These are phyloP conservation scores for Scomber colias DNA, from an alignment of 2,113 vertebrate species.

Conservation along the genomic window DNA sequence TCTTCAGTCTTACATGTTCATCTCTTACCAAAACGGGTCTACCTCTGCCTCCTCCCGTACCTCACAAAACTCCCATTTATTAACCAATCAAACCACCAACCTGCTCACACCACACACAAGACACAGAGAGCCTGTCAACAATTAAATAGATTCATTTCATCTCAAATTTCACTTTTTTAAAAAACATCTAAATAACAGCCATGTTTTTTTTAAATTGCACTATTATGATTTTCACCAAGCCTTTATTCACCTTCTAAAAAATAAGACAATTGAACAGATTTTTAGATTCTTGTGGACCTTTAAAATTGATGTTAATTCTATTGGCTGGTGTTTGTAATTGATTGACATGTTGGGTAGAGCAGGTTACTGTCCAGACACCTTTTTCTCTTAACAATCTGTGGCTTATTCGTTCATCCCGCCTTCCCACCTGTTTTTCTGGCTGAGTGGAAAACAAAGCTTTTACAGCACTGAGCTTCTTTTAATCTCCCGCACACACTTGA, in stretches of 20 bases:
- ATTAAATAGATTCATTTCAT: not conserved
- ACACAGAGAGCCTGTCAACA: too few relatives aligned
- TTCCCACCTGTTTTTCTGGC: constrained; percentile 32
- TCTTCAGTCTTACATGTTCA: not conserved
- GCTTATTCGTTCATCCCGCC: constrained; percentile 40
- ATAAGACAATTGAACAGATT: not conserved
- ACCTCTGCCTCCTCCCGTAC: constrained; percentile 40
- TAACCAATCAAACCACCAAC: constrained; percentile 4
- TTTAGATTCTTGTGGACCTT: not conserved
- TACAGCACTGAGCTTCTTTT: constrained; percentile 22
- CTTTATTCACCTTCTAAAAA: not conserved
- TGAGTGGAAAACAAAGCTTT: constrained; percentile 41
- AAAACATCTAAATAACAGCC: constrained; percentile 1
- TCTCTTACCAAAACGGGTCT: constrained; percentile 15
- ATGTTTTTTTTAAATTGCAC: constrained; percentile 19
- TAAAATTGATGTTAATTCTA: not conserved
- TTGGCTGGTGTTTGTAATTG: not conserved
- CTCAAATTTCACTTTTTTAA: not conserved
- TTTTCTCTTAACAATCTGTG: constrained; percentile 33
- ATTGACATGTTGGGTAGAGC: not conserved
- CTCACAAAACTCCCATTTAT: constrained; percentile 1
- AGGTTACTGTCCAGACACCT: not conserved
- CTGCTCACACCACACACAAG: not conserved
- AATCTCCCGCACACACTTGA: constrained; percentile 22
- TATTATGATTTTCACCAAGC: constrained; percentile 8